Percentiles rank a stretch among this genome's conserved stretches.
Evolutionary conservation across 1,140 invertebrate species (phyloP).

Genomic region (Ruditapes philippinarum): DNA sequence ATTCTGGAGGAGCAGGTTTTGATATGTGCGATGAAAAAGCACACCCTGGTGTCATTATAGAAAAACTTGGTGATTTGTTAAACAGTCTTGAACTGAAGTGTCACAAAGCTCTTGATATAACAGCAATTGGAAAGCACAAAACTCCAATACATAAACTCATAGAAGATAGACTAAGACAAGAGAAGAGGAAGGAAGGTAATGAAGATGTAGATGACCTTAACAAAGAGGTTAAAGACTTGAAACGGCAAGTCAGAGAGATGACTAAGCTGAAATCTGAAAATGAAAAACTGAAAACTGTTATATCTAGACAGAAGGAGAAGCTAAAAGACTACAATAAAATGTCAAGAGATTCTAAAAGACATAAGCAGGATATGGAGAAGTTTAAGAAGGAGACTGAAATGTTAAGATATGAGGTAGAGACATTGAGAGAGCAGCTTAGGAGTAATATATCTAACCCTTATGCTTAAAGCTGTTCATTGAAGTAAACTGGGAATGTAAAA

Average conservation of each 20-base stretch:
- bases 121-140: constrained; percentile 22
- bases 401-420: constrained; percentile 38
- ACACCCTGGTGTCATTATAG: constrained; percentile 60
- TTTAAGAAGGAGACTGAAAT: constrained; percentile 54
- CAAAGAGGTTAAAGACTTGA: constrained; percentile 61
- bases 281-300: constrained; percentile 50
- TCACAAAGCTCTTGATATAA: constrained; percentile 57
- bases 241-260: constrained; percentile 44
- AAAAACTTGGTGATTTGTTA: constrained; percentile 52
- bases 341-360: constrained; percentile 40
- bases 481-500: too few relatives aligned
- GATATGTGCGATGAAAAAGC: constrained; percentile 39
- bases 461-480: too few relatives aligned
- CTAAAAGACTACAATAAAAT: constrained; percentile 61
- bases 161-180: constrained; percentile 46
- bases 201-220: constrained; percentile 32
- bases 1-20: not conserved
- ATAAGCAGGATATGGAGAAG: constrained; percentile 59
- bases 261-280: constrained; percentile 54
- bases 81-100: constrained; percentile 44
- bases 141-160: constrained; percentile 54
- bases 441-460: constrained; percentile 53
- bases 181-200: constrained; percentile 1
- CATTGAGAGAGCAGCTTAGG: constrained; percentile 43
- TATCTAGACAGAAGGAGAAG: constrained; percentile 58